Evolutionary conservation across 2,797 vertebrate species (phyloP).

Genomic region (Coccyzus lansbergi): DNA sequence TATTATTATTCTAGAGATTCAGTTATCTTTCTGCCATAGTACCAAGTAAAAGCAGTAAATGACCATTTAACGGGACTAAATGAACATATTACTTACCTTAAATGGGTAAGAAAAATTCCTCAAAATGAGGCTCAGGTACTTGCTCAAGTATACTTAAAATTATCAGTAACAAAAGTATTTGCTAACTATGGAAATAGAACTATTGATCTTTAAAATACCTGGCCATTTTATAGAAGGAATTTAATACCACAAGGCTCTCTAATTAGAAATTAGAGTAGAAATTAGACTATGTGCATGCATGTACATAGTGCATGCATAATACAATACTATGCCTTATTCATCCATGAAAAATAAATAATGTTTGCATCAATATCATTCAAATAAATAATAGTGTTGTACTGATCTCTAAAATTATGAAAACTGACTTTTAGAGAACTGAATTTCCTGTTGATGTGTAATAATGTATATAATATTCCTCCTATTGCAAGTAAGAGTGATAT

Average conservation of each 20-base stretch:
- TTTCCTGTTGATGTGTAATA: conserved; percentile 55
- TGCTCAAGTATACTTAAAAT: not conserved
- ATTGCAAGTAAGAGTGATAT: conserved; percentile 61
- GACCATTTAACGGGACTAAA: not conserved
- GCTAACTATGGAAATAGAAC: not conserved
- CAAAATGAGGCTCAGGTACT: not conserved
- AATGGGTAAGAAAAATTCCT: not conserved
- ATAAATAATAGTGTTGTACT: conserved; percentile 30
- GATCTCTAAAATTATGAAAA: conserved; percentile 23
- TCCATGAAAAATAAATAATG: not conserved
- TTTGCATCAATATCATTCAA: conserved; percentile 4
- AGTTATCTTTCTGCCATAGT: not conserved
- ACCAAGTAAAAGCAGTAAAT: not conserved
- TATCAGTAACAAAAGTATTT: not conserved
- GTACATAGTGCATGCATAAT: not conserved
- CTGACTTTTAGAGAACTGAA: conserved; percentile 40
- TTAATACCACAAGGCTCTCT: not conserved
- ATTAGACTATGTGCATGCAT: no score
- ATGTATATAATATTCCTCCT: not conserved
- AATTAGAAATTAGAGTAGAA: not conserved
- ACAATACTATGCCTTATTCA: not conserved
- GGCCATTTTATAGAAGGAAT: not conserved
- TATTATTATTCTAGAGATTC: not conserved
- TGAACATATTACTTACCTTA: not conserved
- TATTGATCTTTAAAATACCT: not conserved